These are phyloP conservation scores for Uropsilus gracilis DNA, from an alignment of 2,113 vertebrate genomes.

Conservation along the genomic window DNA sequence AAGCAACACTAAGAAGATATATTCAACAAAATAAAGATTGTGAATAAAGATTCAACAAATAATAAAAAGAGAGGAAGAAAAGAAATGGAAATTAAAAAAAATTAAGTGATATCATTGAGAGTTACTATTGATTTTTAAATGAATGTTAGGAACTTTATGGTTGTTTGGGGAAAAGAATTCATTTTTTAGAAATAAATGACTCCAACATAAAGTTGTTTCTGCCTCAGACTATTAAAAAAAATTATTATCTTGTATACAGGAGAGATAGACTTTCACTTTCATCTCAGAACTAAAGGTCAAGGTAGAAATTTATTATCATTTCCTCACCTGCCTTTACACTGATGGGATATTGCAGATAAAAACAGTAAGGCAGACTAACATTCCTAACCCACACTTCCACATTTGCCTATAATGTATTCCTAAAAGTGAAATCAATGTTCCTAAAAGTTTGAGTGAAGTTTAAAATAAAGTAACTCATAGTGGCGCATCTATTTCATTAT, in stretches of 20 bases:
- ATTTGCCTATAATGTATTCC: background rate
- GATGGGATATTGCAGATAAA: background rate
- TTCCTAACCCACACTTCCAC: background rate
- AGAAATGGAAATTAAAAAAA: background rate
- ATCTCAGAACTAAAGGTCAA: background rate
- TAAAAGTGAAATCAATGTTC: constrained; percentile 1
- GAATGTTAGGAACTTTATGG: background rate
- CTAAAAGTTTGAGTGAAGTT: background rate
- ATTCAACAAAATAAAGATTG: constrained; percentile 14
- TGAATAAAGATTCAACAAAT: too few relatives aligned
- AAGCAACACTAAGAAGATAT: background rate
- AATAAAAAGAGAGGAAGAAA: background rate
- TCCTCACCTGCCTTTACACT: background rate
- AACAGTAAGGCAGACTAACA: background rate
- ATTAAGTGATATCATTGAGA: background rate
- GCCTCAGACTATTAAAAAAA: background rate
- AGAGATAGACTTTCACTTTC: background rate
- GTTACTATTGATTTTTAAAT: constrained; percentile 15
- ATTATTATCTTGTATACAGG: background rate
- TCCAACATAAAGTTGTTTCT: background rate
- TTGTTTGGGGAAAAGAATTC: background rate
- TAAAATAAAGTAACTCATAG: background rate
- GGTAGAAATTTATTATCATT: background rate
- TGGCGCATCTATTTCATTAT: background rate
- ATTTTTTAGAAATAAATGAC: background rate